Percentiles rank a stretch among this genome's conserved stretches.
phyloP scores from a whole-genome alignment of 2,113 vertebrate species.

The Balaeniceps rex region DNA sequence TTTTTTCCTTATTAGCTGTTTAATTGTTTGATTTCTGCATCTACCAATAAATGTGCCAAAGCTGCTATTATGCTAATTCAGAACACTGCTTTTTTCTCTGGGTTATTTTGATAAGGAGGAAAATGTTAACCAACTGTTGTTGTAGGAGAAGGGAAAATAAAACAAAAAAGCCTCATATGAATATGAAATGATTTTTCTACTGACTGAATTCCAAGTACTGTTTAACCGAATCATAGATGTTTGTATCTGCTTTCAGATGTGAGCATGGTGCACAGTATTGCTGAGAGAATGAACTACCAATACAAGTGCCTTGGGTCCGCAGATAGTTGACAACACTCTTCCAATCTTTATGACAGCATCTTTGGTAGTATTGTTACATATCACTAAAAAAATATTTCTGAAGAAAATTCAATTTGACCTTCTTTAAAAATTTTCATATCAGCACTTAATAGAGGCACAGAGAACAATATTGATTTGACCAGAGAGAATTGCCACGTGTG shows the following conservation, averaged over 20 bases:
- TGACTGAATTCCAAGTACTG: neutral
- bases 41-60: neutral
- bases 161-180: neutral
- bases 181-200: neutral
- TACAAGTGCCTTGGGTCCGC: neutral
- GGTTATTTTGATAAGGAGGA: neutral
- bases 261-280: rapidly evolving
- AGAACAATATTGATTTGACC: neutral
- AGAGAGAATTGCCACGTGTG: neutral
- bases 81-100: neutral
- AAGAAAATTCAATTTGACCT: neutral
- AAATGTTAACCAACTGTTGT: neutral
- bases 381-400: neutral
- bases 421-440: neutral
- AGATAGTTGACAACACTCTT: neutral
- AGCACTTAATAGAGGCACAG: neutral
- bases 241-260: neutral
- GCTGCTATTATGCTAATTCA: neutral
- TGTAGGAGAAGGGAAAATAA: neutral
- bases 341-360: neutral
- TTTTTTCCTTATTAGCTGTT: neutral
- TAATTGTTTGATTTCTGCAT: neutral
- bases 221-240: neutral
- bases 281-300: neutral
- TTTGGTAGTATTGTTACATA: neutral